Evolutionary conservation across 2,797 vertebrate species (phyloP).

Genomic region (Hippopotamyrus pictus): DNA sequence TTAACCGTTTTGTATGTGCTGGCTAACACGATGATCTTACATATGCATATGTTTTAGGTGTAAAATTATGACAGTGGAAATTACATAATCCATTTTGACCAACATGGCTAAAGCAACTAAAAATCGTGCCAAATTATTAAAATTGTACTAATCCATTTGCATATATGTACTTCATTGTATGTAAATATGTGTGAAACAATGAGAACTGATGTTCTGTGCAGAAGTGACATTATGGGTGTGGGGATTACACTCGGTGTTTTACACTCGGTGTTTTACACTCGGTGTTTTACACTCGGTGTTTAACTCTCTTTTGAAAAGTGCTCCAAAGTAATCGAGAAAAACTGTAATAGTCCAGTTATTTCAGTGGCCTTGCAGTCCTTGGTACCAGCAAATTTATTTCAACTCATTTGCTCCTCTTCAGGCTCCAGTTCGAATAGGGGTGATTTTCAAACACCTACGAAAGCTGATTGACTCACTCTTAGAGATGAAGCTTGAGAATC

Average conservation of each 20-base stretch:
- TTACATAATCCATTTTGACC: background rate
- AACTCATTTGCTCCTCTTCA: constrained; percentile 35
- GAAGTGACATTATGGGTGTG: background rate
- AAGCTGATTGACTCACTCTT: constrained; percentile 86
- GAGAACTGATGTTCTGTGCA: background rate
- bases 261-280: background rate
- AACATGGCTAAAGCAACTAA: background rate
- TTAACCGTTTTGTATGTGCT: background rate
- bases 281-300: background rate
- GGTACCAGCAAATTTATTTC: background rate
- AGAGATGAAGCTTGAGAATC: constrained; percentile 87
- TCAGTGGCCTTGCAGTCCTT: background rate
- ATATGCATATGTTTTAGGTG: background rate
- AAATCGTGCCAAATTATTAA: background rate
- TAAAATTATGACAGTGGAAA: background rate
- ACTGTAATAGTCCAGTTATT: background rate
- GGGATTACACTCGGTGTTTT: background rate
- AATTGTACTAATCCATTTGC: background rate
- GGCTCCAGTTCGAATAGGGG: constrained; percentile 93
- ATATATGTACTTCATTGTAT: background rate
- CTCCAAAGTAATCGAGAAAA: background rate
- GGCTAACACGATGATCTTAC: background rate
- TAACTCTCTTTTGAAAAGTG: background rate
- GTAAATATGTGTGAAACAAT: background rate
- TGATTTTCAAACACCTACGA: constrained; percentile 94